phyloP scores from a whole-genome alignment of 2,113 vertebrate species.

The Bufo bufo region DNA sequence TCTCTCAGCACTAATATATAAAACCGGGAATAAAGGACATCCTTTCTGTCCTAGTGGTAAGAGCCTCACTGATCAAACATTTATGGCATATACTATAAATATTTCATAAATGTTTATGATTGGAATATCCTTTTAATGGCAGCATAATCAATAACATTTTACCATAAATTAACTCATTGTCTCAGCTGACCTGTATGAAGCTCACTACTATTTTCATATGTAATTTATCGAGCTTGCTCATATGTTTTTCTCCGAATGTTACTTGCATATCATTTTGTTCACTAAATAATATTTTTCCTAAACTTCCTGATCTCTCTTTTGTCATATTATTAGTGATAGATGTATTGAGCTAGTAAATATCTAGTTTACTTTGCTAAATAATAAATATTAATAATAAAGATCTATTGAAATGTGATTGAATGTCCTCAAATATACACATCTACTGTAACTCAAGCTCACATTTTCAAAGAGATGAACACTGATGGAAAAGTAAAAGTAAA shows the following conservation, averaged over 20 bases:
- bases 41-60: too few species aligned
- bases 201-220: background rate
- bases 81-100: too few species aligned
- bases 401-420: slow-evolving; percentile 17
- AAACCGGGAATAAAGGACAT: too few species aligned
- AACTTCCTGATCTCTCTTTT: background rate
- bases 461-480: slow-evolving; percentile 29
- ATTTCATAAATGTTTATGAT: too few species aligned
- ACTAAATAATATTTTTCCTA: background rate
- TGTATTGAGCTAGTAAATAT: background rate
- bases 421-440: slow-evolving; percentile 38
- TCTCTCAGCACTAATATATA: too few species aligned
- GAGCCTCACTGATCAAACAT: too few species aligned
- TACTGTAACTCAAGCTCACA: slow-evolving; percentile 29
- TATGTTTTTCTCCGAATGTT: background rate
- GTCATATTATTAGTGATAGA: background rate
- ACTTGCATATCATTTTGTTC: background rate
- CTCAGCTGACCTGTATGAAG: background rate
- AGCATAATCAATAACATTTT: too few species aligned
- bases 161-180: background rate
- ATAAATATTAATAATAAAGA: slow-evolving; percentile 18
- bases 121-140: too few species aligned
- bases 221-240: background rate
- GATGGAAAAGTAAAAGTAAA: slow-evolving; percentile 57
- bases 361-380: slow-evolving; percentile 18